phyloP scores from a whole-genome alignment of 2,113 vertebrate genomes.

The Sminthopsis crassicaudata region DNA sequence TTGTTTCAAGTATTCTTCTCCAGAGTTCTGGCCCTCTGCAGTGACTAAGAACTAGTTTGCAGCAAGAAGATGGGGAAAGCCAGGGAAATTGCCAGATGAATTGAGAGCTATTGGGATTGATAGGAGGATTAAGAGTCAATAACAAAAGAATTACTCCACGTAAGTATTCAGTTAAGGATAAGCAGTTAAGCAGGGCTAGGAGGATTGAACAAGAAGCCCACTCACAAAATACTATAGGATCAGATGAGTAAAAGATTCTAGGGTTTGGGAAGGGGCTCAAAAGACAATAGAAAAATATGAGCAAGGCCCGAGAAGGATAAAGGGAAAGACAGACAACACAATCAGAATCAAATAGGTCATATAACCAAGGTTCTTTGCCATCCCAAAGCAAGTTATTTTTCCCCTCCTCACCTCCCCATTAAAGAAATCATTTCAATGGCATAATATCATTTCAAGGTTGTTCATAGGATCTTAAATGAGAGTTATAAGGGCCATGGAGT shows the following conservation, averaged over 20 bases:
- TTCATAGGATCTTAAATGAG: background rate
- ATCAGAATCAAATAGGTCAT: background rate
- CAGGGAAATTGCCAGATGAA: background rate
- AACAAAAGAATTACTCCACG: background rate
- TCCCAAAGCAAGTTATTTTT: background rate
- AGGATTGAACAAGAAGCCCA: background rate
- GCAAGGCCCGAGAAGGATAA: background rate
- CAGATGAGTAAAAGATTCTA: background rate
- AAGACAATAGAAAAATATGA: background rate
- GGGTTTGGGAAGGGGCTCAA: background rate
- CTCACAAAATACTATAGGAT: background rate
- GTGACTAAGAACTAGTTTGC: background rate
- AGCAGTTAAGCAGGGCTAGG: background rate
- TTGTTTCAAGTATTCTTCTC: too few relatives aligned
- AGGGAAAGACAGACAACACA: background rate
- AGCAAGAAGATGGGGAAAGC: background rate
- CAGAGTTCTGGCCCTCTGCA: too few relatives aligned
- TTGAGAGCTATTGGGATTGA: background rate
- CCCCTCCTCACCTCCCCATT: background rate
- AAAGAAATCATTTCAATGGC: background rate
- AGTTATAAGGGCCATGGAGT: background rate
- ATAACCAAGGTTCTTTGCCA: too few relatives aligned
- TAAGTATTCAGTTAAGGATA: background rate
- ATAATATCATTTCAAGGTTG: background rate
- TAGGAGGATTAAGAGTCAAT: background rate